Conservation (phyloP, 2,797 vertebrate genomes). For the Scleropages formosus region DNA sequence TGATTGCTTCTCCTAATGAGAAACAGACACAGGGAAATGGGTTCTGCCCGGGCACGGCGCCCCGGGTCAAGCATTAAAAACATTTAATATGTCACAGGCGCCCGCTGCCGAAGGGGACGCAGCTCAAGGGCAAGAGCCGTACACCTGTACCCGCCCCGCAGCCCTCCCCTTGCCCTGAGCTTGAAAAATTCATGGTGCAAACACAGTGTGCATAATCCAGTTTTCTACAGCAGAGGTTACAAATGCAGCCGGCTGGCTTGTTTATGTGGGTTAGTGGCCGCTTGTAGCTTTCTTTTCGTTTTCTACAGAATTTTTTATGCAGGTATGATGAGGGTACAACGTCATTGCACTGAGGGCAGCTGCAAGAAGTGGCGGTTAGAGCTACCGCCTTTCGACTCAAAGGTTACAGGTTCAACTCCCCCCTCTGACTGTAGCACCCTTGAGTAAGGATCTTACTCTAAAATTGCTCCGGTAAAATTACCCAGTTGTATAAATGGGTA, state of each 20-base stretch:
- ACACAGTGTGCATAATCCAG: background rate
- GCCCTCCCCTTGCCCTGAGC: background rate
- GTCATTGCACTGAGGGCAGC: too few relatives aligned
- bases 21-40: slow-evolving; percentile 42
- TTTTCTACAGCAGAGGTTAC: background rate
- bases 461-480: too few relatives aligned
- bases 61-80: slow-evolving; percentile 39
- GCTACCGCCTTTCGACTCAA: too few relatives aligned
- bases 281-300: background rate
- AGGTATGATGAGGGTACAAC: too few relatives aligned
- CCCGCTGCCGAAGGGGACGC: background rate
- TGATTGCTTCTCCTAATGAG: slow-evolving; percentile 48
- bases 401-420: too few relatives aligned
- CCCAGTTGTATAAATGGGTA: too few relatives aligned
- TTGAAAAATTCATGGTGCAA: slow-evolving; percentile 1
- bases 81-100: slow-evolving; percentile 31
- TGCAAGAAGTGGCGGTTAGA: too few relatives aligned
- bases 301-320: background rate
- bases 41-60: slow-evolving; percentile 36
- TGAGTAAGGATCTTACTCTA: too few relatives aligned
- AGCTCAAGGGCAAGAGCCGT: background rate
- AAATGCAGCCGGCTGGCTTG: background rate
- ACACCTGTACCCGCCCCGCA: background rate
- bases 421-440: too few relatives aligned
- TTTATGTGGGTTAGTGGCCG: background rate